Base-by-base conservation (phyloP, 2,888 invertebrate genomes). In the Oxyteleia sp. region DNA sequence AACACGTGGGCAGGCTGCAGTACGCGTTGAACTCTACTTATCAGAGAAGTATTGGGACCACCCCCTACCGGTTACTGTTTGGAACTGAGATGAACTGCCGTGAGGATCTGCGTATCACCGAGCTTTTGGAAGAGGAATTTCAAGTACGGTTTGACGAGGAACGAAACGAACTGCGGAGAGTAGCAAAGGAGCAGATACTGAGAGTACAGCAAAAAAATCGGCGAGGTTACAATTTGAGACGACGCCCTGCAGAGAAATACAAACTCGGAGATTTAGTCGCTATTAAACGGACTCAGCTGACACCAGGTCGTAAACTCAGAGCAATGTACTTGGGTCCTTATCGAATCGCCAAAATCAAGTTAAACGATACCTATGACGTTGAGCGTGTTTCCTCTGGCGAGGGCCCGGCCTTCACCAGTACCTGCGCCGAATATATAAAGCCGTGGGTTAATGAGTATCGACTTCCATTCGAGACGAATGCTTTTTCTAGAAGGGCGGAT, bases 181-280 rank as follows among this genome's bases (percentile, higher is more conserved):
- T 7, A 8, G 32, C 32, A 1, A 32, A 32, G 32, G 10, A 32
- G 1, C 32, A 32, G 32, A 32, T 32, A n/a, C n/a, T n/a, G n/a
- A n/a, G n/a, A n/a, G n/a, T n/a, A n/a, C n/a, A n/a, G n/a, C 43
- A 78, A 15, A 63, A 80, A 38, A 80, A 80, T 49, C 47, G 29
- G 7, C 43, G 26, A 10, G 18, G 20, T 2, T 81, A 75, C 16
- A 75, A 69, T 49, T 32, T 64, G 4, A 13, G 55, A 61, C 13
- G 57, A 35, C 53, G 72, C 35, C n/a, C 2, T 15, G 26, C 64
- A 4, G 23, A 61, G 3, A 64, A 59, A 38, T 66, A 66, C 7
- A 66, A 47, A 35, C 0, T 47, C 13, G 45, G 47, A 4, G 69
- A 61, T n/a, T 53, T 69, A 43, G 41, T 78, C 1, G 78, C 78